Evolutionary conservation across 2,797 vertebrate genomes (phyloP), one percentile per base, ranked within the genome.

Genomic region (Myripristis jacobus): DNA sequence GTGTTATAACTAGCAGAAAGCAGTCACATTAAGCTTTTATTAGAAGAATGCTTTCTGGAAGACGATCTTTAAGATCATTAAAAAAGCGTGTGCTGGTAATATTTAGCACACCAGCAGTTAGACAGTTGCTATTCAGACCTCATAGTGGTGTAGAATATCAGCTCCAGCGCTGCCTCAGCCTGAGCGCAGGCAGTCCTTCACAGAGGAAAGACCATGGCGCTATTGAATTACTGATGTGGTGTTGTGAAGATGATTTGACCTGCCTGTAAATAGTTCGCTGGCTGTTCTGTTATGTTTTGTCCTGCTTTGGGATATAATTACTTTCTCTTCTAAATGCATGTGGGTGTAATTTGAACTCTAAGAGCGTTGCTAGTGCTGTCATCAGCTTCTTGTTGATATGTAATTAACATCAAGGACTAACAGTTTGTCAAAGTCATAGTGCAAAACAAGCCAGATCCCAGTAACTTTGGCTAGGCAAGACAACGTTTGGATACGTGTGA

Each of bases 101-200:
- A n/a, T 21, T 70, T 77, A 62, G 51, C 57, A 66, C 61, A 19
- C 53, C 43, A 59, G 19, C 46, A 60, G 48, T 44, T 58, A 61
- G 57, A 70, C 46, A 56, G 59, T 58, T 58, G 58, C 27, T 64
- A 65, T 65, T 77, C 52, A 56, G 53, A 48, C 55, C 13, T 25
- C 15, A 56, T 54, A 15, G 59, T 7, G 60, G 60, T 57, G 64
- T 69, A 73, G 72, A 47, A 46, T 76, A 66, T 81, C 68, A 55
- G 54, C 34, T 13, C n/a, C 19, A 64, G n/a, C 38, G 53, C 47
- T 29, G 34, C 15, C 11, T 38, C 36, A 38, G 36, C 34, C 34
- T 11, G 34, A 9, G 4, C 10, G 34, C 10, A 9, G 34, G 34
- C 34, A 36, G 34, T 38, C 36, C 36, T 38, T 38, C 36, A 38